phyloP scores from a whole-genome alignment of 2,113 vertebrate genomes.

The Arenaria interpres region DNA sequence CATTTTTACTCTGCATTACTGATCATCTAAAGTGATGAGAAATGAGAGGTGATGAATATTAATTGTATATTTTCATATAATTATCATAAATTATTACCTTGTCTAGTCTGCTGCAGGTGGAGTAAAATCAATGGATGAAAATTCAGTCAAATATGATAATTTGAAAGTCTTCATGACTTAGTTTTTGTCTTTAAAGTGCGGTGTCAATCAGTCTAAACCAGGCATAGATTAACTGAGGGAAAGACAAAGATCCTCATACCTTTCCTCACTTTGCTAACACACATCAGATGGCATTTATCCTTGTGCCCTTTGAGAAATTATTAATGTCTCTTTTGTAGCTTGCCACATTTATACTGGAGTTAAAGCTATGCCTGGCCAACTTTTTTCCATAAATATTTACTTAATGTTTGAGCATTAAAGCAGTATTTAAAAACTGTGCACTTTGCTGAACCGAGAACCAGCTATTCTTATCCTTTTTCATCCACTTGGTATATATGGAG shows the following conservation, averaged over 20 bases:
- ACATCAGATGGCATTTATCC: background rate
- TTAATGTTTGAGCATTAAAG: background rate
- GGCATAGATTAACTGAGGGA: background rate
- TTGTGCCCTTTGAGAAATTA: background rate
- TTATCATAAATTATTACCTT: slow-evolving; percentile 90
- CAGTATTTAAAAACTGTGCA: background rate
- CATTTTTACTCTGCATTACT: slow-evolving; percentile 87
- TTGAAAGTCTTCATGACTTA: slow-evolving; percentile 69
- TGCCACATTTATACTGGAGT: background rate
- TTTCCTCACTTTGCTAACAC: background rate
- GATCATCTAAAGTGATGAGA: slow-evolving; percentile 87
- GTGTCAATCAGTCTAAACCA: slow-evolving; percentile 46
- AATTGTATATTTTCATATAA: slow-evolving; percentile 88
- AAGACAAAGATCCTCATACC: background rate
- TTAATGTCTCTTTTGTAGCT: background rate
- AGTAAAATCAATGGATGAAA: slow-evolving; percentile 72
- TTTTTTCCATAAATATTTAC: background rate
- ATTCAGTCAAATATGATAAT: slow-evolving; percentile 76
- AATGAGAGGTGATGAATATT: slow-evolving; percentile 88
- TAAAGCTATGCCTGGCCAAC: background rate
- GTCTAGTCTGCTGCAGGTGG: slow-evolving; percentile 79
- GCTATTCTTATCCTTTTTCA: background rate
- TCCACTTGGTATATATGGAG: background rate
- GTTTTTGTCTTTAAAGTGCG: slow-evolving; percentile 44
- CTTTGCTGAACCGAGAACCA: background rate